These are phyloP conservation scores for Todiramphus chloris DNA, from an alignment of 2,113 vertebrate species.

Conservation along the genomic window DNA sequence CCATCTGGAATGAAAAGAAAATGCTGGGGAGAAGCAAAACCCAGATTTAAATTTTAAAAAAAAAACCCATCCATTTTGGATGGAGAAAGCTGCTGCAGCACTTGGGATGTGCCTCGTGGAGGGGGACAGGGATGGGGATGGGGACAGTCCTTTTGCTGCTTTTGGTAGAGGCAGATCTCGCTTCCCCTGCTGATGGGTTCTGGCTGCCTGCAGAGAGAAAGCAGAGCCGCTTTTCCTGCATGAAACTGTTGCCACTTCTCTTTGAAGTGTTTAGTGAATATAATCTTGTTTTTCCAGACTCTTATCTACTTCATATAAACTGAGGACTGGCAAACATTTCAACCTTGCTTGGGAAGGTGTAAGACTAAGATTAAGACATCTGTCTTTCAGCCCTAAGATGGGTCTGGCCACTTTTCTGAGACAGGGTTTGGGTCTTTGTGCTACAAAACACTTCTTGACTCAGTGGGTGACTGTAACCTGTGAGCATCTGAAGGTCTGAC, in stretches of 20 bases:
- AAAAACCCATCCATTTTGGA: no score
- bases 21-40: background rate
- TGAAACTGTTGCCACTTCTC: background rate
- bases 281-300: slow-evolving; percentile 48
- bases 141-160: background rate
- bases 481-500: background rate
- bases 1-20: background rate
- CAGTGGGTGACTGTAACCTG: accelerated
- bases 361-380: background rate
- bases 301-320: background rate
- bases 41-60: background rate
- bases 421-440: background rate
- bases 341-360: background rate
- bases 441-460: background rate
- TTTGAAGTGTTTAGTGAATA: slow-evolving; percentile 3
- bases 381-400: background rate
- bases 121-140: background rate
- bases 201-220: background rate
- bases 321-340: background rate
- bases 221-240: background rate
- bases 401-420: background rate
- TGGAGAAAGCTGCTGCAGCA: background rate
- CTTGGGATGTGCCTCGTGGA: background rate
- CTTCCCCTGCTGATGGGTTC: background rate
- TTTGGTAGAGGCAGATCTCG: accelerated